These are phyloP conservation scores for Jaculus jaculus DNA, from an alignment of 2,113 vertebrate species.

Conservation along the genomic window DNA sequence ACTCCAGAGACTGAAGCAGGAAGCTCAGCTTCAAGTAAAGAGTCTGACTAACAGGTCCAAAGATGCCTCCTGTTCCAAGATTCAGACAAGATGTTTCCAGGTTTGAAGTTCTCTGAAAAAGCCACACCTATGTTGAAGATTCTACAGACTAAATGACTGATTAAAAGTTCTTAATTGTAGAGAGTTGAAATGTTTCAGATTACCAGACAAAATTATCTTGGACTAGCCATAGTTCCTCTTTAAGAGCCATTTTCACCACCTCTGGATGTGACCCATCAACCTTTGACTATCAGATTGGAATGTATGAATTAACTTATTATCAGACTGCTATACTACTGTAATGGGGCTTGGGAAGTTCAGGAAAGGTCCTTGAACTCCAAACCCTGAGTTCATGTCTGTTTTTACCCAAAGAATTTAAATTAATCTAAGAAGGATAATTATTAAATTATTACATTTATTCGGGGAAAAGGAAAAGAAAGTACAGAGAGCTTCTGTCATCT, in stretches of 20 bases:
- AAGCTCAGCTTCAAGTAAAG: background rate
- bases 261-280: background rate
- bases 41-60: background rate
- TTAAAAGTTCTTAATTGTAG: background rate
- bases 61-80: background rate
- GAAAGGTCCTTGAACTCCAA: background rate
- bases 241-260: background rate
- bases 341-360: no score
- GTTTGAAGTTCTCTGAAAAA: background rate
- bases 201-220: background rate
- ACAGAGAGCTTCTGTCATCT: no score
- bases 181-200: background rate
- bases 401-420: no score
- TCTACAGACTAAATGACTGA: background rate
- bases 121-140: background rate
- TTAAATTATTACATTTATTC: no score
- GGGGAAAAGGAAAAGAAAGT: no score
- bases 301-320: background rate
- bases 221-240: background rate
- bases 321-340: background rate
- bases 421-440: no score
- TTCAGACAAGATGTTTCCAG: background rate
- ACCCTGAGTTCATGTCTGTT: no score
- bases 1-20: background rate
- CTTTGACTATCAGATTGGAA: background rate